Base-by-base conservation (phyloP, 2,888 invertebrate genomes). In the Beris morrisii region DNA sequence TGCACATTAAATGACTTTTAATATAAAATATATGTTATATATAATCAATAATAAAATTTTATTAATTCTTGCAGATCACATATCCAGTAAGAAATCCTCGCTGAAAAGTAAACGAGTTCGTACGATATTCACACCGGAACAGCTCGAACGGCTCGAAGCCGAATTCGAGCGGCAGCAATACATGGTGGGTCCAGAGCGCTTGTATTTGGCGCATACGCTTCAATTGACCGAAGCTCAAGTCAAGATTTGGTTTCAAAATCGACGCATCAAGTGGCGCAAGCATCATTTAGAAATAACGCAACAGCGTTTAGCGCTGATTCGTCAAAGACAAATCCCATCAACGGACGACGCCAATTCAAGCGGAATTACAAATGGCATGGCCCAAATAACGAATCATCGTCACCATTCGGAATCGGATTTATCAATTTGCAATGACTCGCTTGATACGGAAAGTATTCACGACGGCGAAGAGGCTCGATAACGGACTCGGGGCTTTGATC, bases 161-260 rank as follows among this genome's bases (percentile, higher is more conserved):
- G 97, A 97, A 82, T 97, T 97, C 75, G 95, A 96, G 74, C 82
- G 95, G 46, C 97, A 97, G 75, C 97, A 97, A 80, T 97, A 97
- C 82, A 97, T 97, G 97, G 97, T 97, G 11, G 97, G 97, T 0
- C 96, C 95, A 0, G 97, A 97, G 81, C 83, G 97, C 68, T 85
- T 95, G 4, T 96, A 96, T 80, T 83, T 97, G 65, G 97, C 97
- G 0, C 79, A 80, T 67, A 79, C 80, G 5, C 74, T 80, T 4
- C 79, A 80, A 69, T 71, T 80, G 56, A 80, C 81, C 22, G 80
- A 79, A 72, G 80, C 80, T 3, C 83, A 92, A 88, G 92, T 93
- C 2, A 93, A 93, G 79, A 93, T 93, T 4, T 93, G 93, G 93
- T 93, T 93, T 79, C 95, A 95, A 81, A 95, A 95, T 78, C 84